A percentile compares a stretch with the other conserved stretches of the same genome.
phyloP scores from a whole-genome alignment of 2,888 invertebrate species.

The Epirrhoe alternata region DNA sequence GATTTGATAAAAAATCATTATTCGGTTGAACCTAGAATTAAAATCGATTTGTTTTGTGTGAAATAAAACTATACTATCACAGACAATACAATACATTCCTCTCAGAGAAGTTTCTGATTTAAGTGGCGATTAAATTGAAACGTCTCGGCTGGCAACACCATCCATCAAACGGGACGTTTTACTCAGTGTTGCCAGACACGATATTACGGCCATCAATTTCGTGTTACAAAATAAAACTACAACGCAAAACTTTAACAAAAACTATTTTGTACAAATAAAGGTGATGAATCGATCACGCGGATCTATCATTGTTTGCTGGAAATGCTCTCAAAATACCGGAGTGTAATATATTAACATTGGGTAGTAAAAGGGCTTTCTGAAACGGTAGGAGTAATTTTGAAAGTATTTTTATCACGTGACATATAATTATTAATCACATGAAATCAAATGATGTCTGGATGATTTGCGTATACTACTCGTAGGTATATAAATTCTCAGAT shows the following conservation, averaged over 20 bases:
- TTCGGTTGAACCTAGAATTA: not conserved
- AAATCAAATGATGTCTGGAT: too few species aligned
- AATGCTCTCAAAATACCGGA: conserved; percentile 14
- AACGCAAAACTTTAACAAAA: conserved; percentile 58
- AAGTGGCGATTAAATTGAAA: conserved; percentile 61
- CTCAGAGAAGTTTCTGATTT: conserved; percentile 40
- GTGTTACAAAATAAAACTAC: conserved; percentile 59
- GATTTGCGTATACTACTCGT: too few species aligned
- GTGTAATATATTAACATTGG: not conserved
- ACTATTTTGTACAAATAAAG: conserved; percentile 62
- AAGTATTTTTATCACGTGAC: too few species aligned
- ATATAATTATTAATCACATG: too few species aligned
- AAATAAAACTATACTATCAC: conserved; percentile 1
- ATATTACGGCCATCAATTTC: conserved; percentile 62
- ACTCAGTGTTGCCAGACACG: conserved; percentile 50
- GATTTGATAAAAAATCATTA: too few species aligned
- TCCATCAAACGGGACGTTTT: conserved; percentile 56
- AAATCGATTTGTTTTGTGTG: not conserved
- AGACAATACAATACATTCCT: conserved; percentile 28
- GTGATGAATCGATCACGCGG: conserved; percentile 56
- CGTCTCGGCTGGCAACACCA: conserved; percentile 53
- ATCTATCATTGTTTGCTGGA: conserved; percentile 42
- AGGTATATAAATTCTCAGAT: too few species aligned
- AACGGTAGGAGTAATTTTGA: not conserved
- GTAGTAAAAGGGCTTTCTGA: not conserved